Conservation (phyloP, 2,888 invertebrate species). For the Platycheirus albimanus region DNA sequence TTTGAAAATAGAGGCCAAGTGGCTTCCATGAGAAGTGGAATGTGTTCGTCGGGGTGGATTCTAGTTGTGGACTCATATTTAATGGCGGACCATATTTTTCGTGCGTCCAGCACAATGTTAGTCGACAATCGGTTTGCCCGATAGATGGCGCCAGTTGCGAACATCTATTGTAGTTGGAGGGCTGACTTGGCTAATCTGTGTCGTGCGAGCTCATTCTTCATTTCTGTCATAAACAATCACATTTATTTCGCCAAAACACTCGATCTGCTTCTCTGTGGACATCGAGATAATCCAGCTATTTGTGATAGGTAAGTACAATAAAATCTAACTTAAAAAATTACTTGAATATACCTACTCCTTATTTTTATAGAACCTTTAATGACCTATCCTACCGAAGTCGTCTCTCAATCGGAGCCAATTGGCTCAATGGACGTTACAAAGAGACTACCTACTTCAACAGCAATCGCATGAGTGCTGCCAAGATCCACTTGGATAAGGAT, state of each 20-base stretch:
- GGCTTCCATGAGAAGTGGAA: too few relatives aligned
- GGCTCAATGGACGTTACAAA: constrained; percentile 84
- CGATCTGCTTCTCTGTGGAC: constrained; percentile 80
- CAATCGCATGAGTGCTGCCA: constrained; percentile 83
- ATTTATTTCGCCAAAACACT: constrained; percentile 79
- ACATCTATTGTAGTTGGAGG: too few relatives aligned
- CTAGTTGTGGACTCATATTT: too few relatives aligned
- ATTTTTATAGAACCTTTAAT: constrained; percentile 77
- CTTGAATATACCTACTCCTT: background rate
- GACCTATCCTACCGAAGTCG: constrained; percentile 80
- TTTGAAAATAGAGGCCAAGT: too few relatives aligned
- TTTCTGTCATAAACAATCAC: constrained; percentile 82
- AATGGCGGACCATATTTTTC: too few relatives aligned
- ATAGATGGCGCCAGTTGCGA: too few relatives aligned
- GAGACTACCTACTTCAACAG: constrained; percentile 83
- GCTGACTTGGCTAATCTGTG: constrained; percentile 84
- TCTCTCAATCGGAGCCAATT: constrained; percentile 83
- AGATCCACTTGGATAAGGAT: constrained; percentile 83
- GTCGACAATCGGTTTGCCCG: too few relatives aligned
- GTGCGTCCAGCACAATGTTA: too few relatives aligned
- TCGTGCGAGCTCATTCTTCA: constrained; percentile 83
- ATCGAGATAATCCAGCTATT: constrained; percentile 77
- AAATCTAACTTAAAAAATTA: background rate
- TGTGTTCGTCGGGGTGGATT: too few relatives aligned
- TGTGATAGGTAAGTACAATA: constrained; percentile 76